Base-by-base conservation (phyloP, 2,888 invertebrate species). In the Neocrepidodera transversa region DNA sequence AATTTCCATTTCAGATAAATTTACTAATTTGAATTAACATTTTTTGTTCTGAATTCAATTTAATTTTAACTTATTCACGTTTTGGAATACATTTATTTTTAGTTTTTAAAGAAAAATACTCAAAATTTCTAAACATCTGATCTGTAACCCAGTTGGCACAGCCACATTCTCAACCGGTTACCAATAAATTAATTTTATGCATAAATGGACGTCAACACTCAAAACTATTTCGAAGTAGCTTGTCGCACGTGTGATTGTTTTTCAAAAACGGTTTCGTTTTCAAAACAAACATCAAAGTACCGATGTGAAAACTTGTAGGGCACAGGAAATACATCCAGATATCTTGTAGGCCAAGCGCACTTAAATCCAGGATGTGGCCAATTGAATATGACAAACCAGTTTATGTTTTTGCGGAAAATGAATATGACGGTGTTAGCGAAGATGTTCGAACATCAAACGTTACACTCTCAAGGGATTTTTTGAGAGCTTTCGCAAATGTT, bases 311-410 rank as follows among this genome's bases (percentile, higher is more conserved):
- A 51, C 38, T 28, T 50, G 49, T 26, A 49, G n/a, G 20, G 14
- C 51, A 64, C 71, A 68, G 68, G 68, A 68, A 66, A 66, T 58
- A 63, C 60, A 50, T 38, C 36, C 58, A 54, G 50, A 62, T 56
- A 50, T 26, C 36, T 59, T 51, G 50, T 57, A 56, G 32, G 48
- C 58, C 51, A 36, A 57, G 52, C 10, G 58, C 48, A 59, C 49
- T 58, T 55, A 62, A 57, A 49, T 54, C 61, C 59, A 64, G 68
- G 68, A 68, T 66, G 60, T 52, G 43, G 60, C 67, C 66, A 61
- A 66, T 68, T 65, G 67, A 68, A 59, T 63, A 68, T 61, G 67
- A 68, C 68, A 68, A 64, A 63, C 60, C 56, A 60, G 23, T 59
- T 51, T 32, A 53, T 56, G 62, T 62, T 23, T 49, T 55, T 51